Percentiles rank a stretch among this genome's conserved stretches.
Conservation (phyloP, 2,888 invertebrate species). For the Drosophila setosimentum region DNA sequence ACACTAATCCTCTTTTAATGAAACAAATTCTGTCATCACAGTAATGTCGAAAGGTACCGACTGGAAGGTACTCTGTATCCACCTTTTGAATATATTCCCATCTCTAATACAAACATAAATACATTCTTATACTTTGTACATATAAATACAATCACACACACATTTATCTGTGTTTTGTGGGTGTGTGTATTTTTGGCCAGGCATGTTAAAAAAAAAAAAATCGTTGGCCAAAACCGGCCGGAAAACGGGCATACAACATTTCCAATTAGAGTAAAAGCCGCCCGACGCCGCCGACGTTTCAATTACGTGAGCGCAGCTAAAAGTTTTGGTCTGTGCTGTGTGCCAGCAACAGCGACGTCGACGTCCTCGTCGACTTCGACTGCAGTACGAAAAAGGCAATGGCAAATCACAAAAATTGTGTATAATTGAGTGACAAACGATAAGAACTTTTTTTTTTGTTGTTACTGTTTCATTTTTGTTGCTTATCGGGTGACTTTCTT, state of each 20-base stretch:
- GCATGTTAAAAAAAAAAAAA: constrained; percentile 50
- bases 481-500: constrained; percentile 6
- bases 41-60: not conserved
- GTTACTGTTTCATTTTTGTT: constrained; percentile 19
- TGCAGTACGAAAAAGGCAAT: constrained; percentile 51
- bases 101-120: not conserved
- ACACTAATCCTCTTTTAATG: not conserved
- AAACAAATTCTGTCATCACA: not conserved
- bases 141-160: constrained; percentile 4
- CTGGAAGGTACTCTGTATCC: not conserved
- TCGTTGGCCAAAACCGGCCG: constrained; percentile 74
- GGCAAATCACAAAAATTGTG: constrained; percentile 59
- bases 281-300: constrained; percentile 52
- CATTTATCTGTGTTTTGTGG: constrained; percentile 16
- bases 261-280: constrained; percentile 76
- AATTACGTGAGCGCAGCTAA: constrained; percentile 69
- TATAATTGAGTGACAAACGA: constrained; percentile 75
- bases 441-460: constrained; percentile 49
- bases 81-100: not conserved
- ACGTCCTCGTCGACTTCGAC: constrained; percentile 13
- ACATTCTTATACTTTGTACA: not conserved
- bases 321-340: constrained; percentile 23
- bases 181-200: constrained; percentile 68
- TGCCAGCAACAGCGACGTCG: constrained; percentile 4
- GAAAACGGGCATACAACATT: constrained; percentile 73